phyloP scores from a whole-genome alignment of 2,888 invertebrate genomes.

The Noctua pronuba region DNA sequence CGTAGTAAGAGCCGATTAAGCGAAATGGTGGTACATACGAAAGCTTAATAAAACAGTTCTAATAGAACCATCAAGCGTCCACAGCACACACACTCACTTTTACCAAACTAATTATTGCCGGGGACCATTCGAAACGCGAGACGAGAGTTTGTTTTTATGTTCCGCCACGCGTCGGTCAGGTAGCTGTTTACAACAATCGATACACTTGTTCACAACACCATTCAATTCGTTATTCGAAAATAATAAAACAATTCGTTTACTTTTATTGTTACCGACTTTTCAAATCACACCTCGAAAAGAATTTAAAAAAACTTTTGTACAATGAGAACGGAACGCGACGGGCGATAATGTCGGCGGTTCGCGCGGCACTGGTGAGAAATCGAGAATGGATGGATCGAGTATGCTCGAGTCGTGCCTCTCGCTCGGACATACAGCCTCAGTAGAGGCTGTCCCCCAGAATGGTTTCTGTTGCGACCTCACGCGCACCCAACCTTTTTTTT shows the following conservation, averaged over 20 bases:
- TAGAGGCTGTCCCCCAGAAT: slow-evolving; percentile 71
- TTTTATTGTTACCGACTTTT: slow-evolving; percentile 73
- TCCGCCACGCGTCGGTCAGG: slow-evolving; percentile 83
- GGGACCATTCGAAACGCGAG: slow-evolving; percentile 85
- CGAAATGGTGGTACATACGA: slow-evolving; percentile 77
- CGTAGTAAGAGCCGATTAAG: slow-evolving; percentile 73
- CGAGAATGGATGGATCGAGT: slow-evolving; percentile 82
- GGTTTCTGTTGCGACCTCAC: slow-evolving; percentile 80
- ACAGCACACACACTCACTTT: slow-evolving; percentile 89
- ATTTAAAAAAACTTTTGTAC: slow-evolving; percentile 73
- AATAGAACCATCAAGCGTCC: slow-evolving; percentile 86
- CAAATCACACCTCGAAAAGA: slow-evolving; percentile 79
- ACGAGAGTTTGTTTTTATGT: slow-evolving; percentile 85
- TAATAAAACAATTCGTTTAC: slow-evolving; percentile 73
- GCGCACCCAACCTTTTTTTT: slow-evolving; percentile 74
- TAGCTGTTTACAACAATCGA: slow-evolving; percentile 73
- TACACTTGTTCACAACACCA: slow-evolving; percentile 84
- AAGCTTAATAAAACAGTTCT: slow-evolving; percentile 83
- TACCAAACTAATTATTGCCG: slow-evolving; percentile 87
- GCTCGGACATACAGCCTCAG: slow-evolving; percentile 77
- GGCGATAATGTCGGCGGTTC: slow-evolving; percentile 77
- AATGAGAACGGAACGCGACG: slow-evolving; percentile 73
- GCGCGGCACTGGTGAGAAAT: slow-evolving; percentile 86
- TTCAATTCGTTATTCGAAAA: slow-evolving; percentile 81
- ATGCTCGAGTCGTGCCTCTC: slow-evolving; percentile 80